Base-by-base conservation (phyloP, 2,888 invertebrate species). In the Parnassius glacialis region DNA sequence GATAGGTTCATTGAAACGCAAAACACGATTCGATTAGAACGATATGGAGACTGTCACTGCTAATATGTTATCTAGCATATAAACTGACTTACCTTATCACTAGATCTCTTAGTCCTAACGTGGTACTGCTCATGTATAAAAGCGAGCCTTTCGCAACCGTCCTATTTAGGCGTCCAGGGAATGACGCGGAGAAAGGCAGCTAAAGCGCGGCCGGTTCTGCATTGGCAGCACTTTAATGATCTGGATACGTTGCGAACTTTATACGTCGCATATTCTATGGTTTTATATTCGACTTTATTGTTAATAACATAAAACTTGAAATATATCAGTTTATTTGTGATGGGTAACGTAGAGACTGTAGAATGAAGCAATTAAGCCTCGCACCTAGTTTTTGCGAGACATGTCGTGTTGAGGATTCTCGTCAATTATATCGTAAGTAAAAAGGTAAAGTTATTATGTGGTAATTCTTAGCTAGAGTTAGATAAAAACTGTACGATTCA, bases 331-430 rank as follows among this genome's bases (percentile, higher is more conserved):
- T 53, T 9, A 12, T 34, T 34, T 13, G 47, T 52, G 3, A 20
- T 25, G 34, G 3, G 20, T 41, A 45, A 44, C 52, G 34, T 10
- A n/a, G 42, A 51, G 45, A 43, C 13, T 9, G 54, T 9, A 45
- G 66, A 67, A 70, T 70, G 68, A 70, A 70, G 70, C 68, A 65
- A 70, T 70, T 70, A 70, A 62, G 54, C 45, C 45, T 59, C 56
- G 66, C 67, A 65, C 64, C 66, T 60, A 62, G 65, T 70, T 70
- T 69, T 69, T 69, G 68, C 61, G 44, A 16, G 10, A 25, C 55
- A 43, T 56, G 25, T 56, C 63, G 63, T 59, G 56, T 59, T 56
- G 59, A 41, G 59, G 63, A 59, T 59, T 59, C 63, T 25, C 55
- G 63, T 63, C 59, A 63, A 63, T 63, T 59, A 59, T 59, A 52